Conservation (phyloP, 2,888 invertebrate species). For the Clostera curtula region DNA sequence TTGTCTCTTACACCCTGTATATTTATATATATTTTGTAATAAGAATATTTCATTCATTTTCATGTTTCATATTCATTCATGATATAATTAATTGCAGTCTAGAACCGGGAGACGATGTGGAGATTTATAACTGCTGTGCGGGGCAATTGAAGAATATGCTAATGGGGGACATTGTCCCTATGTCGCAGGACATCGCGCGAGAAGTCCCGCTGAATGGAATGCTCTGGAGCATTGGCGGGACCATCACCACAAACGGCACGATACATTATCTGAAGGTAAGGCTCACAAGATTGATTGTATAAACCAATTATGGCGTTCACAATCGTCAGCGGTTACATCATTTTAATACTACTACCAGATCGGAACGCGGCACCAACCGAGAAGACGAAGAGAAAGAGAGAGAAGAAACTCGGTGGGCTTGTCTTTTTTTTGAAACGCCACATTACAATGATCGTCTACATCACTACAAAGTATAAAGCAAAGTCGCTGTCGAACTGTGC, state of each 20-base stretch:
- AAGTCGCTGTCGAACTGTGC: not conserved
- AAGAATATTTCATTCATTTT: not conserved
- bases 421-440: too few relatives aligned
- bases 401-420: too few relatives aligned
- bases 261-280: constrained; percentile 73
- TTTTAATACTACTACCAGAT: too few relatives aligned
- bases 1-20: too few relatives aligned
- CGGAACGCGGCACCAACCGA: too few relatives aligned
- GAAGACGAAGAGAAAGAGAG: too few relatives aligned
- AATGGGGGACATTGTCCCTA: constrained; percentile 75
- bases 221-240: constrained; percentile 79
- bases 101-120: constrained; percentile 49
- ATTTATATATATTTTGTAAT: not conserved
- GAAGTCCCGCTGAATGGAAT: constrained; percentile 80
- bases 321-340: not conserved
- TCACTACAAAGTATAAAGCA: too few relatives aligned
- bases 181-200: constrained; percentile 65
- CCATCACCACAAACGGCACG: constrained; percentile 72
- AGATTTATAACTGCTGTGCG: constrained; percentile 90
- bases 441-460: too few relatives aligned
- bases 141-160: constrained; percentile 79
- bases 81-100: constrained; percentile 27
- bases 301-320: not conserved
- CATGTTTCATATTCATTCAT: not conserved
- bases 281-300: not conserved